phyloP scores from a whole-genome alignment of 2,113 vertebrate species.

The Brachyistius frenatus region DNA sequence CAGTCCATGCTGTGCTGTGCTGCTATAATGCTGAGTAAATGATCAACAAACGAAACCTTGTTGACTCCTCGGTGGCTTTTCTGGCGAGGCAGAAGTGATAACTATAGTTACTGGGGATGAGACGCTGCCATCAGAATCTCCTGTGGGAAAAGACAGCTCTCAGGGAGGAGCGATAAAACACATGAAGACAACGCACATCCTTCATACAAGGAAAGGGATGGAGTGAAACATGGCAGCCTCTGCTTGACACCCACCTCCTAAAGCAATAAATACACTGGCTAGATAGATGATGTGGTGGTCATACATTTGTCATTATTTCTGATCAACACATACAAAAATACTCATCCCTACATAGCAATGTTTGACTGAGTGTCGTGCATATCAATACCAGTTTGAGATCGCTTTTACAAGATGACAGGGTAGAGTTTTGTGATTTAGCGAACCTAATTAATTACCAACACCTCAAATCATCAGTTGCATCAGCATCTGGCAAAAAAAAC shows the following conservation, averaged over 20 bases:
- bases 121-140: conserved; percentile 77
- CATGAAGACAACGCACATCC: conserved; percentile 18
- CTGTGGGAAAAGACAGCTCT: conserved; percentile 81
- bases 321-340: too few species aligned
- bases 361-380: too few species aligned
- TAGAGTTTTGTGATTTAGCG: not conserved
- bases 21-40: conserved; percentile 60
- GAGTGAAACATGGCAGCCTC: not conserved
- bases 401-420: not conserved
- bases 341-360: too few species aligned
- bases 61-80: conserved; percentile 85
- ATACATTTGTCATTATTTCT: not conserved
- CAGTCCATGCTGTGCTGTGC: conserved; percentile 71
- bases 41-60: conserved; percentile 87
- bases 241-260: not conserved
- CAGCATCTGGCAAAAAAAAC: not conserved
- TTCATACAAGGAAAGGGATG: conserved; percentile 1
- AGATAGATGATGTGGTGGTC: not conserved
- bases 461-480: not conserved
- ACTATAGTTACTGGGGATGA: conserved; percentile 84
- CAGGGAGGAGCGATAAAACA: conserved; percentile 57
- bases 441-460: not conserved
- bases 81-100: conserved; percentile 84
- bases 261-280: not conserved
- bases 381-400: not conserved